Evolutionary conservation across 2,888 invertebrate genomes (phyloP), one percentile per base, ranked within the genome.

Genomic region (Cephonodes hylas): DNA sequence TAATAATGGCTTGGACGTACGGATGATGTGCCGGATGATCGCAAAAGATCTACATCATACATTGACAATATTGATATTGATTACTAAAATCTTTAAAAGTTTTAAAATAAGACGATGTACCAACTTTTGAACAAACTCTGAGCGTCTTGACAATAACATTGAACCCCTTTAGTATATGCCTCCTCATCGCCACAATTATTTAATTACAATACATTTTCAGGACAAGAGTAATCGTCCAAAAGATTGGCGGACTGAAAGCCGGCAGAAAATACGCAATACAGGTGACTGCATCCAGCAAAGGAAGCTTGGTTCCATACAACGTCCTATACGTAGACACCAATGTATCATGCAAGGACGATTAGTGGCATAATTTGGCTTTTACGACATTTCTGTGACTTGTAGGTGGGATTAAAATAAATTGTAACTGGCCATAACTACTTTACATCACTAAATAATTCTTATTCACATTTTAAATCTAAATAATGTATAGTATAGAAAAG

Each of bases 201-300:
- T 8, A 8, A 31, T 31, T 31, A 8, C 42, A 42, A 64, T 66
- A n/a, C 48, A 60, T 56, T 85, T 84, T 62, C 84, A 91, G 90
- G 25, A 66, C 82, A 18, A 82, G 80, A 58, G 91, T 84, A 2
- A 88, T 92, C 48, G 73, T 85, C 27, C 89, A 91, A 63, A 89
- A 85, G 73, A 78, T 91, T 5, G 67, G 62, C 10, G 89, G 88
- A 0, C 64, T 92, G 23, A 85, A 81, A 61, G 67, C 89, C 0
- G 92, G 86, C n/a, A 80, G 77, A 42, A 90, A 90, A 64, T 92
- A 91, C 65, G 86, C 86, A 0, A 77, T 92, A 27, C 89, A 88
- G 79, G 91, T 92, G 7, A 79, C 83, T 2, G 92, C 91, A 1
- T 78, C 84, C 0, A 84, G 74, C 25, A 88, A 84, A 70, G 88